These are phyloP conservation scores for Dreissena rostriformis DNA, from an alignment of 1,140 invertebrate genomes.

Conservation along the genomic window DNA sequence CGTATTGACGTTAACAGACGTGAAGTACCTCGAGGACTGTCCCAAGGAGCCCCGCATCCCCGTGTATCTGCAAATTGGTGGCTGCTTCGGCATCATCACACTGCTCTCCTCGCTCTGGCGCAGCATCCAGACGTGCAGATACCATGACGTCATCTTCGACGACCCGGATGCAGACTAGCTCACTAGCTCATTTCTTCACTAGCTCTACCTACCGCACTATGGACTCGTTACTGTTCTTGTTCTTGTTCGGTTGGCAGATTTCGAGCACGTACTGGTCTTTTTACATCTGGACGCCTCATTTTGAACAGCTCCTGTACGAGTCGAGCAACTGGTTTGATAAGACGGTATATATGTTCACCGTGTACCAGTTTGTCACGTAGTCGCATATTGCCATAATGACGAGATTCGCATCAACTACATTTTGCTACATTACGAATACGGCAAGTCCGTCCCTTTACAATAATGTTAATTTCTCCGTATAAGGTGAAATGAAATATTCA, in stretches of 20 bases:
- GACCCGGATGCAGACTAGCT: slow-evolving; percentile 76
- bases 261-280: slow-evolving; percentile 82
- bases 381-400: too few species aligned
- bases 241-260: slow-evolving; percentile 81
- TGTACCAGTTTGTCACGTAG: too few species aligned
- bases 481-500: too few species aligned
- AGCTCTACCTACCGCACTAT: slow-evolving; percentile 76
- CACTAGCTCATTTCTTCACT: slow-evolving; percentile 68
- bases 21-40: slow-evolving; percentile 74
- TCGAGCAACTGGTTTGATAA: slow-evolving; percentile 78
- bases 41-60: slow-evolving; percentile 76
- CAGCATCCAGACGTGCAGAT: slow-evolving; percentile 84
- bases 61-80: slow-evolving; percentile 77
- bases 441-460: too few species aligned
- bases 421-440: too few species aligned
- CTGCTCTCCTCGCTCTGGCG: slow-evolving; percentile 84
- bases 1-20: neutral
- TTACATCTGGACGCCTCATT: slow-evolving; percentile 73
- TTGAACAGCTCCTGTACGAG: slow-evolving; percentile 84
- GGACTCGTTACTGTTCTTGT: slow-evolving; percentile 84
- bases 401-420: too few species aligned
- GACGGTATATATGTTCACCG: slow-evolving; percentile 75
- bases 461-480: too few species aligned
- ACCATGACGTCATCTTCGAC: slow-evolving; percentile 83
- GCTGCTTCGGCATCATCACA: slow-evolving; percentile 75